Base-by-base conservation (phyloP, 2,888 invertebrate species). In the Antitype chi region DNA sequence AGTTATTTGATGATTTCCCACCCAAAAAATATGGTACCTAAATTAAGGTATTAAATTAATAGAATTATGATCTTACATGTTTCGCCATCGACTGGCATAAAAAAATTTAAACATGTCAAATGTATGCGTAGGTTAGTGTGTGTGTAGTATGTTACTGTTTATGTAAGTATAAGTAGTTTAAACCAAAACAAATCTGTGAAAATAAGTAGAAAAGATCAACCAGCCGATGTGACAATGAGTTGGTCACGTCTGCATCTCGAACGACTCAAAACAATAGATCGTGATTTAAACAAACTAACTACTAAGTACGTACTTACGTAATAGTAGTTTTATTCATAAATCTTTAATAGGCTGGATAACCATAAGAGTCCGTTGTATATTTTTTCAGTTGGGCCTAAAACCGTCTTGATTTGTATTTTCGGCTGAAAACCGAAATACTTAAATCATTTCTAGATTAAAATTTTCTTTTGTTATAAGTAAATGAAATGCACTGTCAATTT, bases 181-280 rank as follows among this genome's bases (percentile, higher is more conserved):
- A 66, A 53, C 23, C 38, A 57, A 57, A 63, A 81, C 70, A 85
- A 49, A 47, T 32, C 13, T 71, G 32, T 59, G 52, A 13, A 76
- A 81, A 72, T 62, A 66, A 11, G 57, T 59, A 66, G 57, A 85
- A 85, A 85, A 72, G 23, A 85, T 85, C 53, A 81, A 85, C 77
- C 76, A 53, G 38, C 15, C 57, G 55, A 38, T 38, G 70, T 70
- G 71, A 70, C 82, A 85, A 81, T 76, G 69, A 72, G 57, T 43
- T 63, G n/a, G 62, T 72, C 82, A 82, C 76, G 85, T 81, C 82
- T 70, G n/a, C 23, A 7, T 5, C 20, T 67, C 25, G 52, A 76
- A 76, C 66, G 72, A 72, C 59, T 62, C 32, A n/a, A 75, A 70
- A 81, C 71, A 85, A 69, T 49, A 25, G 67, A 62, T 47, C 62